A percentile compares a stretch with the other conserved stretches of the same genome.
These are phyloP conservation scores for Rhipidura dahli DNA, from an alignment of 2,113 vertebrate genomes.

Conservation along the genomic window DNA sequence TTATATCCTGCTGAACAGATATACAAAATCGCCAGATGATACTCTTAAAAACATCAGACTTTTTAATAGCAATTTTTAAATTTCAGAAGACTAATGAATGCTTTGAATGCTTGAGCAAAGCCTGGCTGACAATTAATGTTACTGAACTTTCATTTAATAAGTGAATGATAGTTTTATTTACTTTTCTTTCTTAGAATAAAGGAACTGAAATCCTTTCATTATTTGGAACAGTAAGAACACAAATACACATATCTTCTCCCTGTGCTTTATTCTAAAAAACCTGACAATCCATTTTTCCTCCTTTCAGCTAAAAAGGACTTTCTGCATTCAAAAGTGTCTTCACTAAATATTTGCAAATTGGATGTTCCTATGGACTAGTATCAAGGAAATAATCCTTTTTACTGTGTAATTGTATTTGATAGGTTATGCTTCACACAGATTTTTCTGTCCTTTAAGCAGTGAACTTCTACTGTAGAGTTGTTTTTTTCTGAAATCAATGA, in stretches of 20 bases:
- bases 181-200: neutral
- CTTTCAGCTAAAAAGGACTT: neutral
- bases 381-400: slow-evolving; percentile 46
- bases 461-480: neutral
- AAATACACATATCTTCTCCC: neutral
- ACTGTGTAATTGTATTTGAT: slow-evolving; percentile 29
- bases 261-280: neutral
- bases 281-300: neutral
- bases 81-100: neutral
- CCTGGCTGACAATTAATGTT: neutral
- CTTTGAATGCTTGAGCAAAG: neutral
- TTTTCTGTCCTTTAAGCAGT: slow-evolving; percentile 1
- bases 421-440: neutral
- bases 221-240: neutral
- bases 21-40: neutral
- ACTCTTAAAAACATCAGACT: neutral
- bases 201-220: neutral
- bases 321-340: neutral
- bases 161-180: neutral
- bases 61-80: neutral
- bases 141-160: neutral
- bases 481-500: neutral
- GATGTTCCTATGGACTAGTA: neutral
- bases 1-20: neutral
- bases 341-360: slow-evolving; percentile 14